These are phyloP conservation scores for Chloroclystis v-ata DNA, from an alignment of 2,888 invertebrate species.

Conservation along the genomic window DNA sequence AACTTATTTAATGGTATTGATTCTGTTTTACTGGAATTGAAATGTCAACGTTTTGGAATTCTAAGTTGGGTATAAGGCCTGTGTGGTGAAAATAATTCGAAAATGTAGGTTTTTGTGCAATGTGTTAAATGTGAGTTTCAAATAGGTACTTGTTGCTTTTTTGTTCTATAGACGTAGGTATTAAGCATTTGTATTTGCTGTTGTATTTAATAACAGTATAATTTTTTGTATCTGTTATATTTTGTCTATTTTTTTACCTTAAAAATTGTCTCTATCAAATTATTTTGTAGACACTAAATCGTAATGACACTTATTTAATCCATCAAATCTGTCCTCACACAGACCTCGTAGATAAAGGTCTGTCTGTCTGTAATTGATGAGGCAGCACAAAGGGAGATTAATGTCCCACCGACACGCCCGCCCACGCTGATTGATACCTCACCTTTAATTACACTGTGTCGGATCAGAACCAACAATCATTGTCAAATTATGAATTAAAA, in stretches of 20 bases:
- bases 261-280: too few relatives aligned
- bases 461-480: background rate
- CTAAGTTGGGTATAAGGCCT: background rate
- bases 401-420: conserved; percentile 43
- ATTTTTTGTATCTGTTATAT: too few relatives aligned
- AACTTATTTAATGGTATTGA: conserved; percentile 8
- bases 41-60: conserved; percentile 4
- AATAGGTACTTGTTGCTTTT: too few relatives aligned
- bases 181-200: too few relatives aligned
- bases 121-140: too few relatives aligned
- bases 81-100: background rate
- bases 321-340: too few relatives aligned
- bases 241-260: too few relatives aligned
- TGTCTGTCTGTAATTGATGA: conserved; percentile 40
- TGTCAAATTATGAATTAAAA: too few relatives aligned
- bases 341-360: background rate
- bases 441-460: conserved; percentile 15
- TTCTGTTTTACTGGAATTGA: conserved; percentile 7
- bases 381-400: conserved; percentile 42
- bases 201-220: too few relatives aligned
- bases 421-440: conserved; percentile 41
- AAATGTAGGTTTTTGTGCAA: background rate
- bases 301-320: too few relatives aligned
- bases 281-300: too few relatives aligned
- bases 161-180: too few relatives aligned